Conservation (phyloP, 2,113 vertebrate species). For the Rhizomys pruinosus region DNA sequence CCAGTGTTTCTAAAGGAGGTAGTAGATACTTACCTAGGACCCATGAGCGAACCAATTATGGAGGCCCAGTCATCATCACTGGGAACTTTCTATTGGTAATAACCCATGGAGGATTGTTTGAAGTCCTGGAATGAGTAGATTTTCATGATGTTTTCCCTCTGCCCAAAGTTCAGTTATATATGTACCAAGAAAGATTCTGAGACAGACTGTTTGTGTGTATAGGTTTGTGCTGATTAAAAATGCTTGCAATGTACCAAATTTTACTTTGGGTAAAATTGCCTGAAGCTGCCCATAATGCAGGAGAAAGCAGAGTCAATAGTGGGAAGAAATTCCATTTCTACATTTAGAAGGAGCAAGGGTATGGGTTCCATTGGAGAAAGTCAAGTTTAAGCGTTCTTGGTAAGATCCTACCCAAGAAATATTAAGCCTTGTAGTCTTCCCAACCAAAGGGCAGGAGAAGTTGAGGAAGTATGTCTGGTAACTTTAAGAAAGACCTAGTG, state of each 20-base stretch:
- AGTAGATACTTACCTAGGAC: neutral
- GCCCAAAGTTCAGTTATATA: neutral
- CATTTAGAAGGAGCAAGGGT: neutral
- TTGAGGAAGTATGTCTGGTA: accelerated
- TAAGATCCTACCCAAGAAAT: neutral
- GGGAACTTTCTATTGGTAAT: too few relatives aligned
- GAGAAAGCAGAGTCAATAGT: neutral
- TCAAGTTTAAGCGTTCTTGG: neutral
- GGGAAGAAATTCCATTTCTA: neutral
- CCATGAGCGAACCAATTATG: neutral
- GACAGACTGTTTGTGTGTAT: neutral
- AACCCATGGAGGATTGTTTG: neutral
- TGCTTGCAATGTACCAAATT: too few relatives aligned
- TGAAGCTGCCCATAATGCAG: neutral
- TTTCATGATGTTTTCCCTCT: neutral
- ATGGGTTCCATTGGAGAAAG: neutral
- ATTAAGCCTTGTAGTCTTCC: accelerated
- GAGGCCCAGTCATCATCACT: neutral
- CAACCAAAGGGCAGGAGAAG: neutral
- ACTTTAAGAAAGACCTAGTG: neutral
- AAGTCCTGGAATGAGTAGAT: neutral
- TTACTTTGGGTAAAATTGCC: neutral
- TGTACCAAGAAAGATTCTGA: neutral
- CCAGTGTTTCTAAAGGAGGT: neutral
- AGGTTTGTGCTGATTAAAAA: neutral